These are phyloP conservation scores for Takifugu bimaculatus DNA, from an alignment of 2,113 vertebrate species.

Conservation along the genomic window DNA sequence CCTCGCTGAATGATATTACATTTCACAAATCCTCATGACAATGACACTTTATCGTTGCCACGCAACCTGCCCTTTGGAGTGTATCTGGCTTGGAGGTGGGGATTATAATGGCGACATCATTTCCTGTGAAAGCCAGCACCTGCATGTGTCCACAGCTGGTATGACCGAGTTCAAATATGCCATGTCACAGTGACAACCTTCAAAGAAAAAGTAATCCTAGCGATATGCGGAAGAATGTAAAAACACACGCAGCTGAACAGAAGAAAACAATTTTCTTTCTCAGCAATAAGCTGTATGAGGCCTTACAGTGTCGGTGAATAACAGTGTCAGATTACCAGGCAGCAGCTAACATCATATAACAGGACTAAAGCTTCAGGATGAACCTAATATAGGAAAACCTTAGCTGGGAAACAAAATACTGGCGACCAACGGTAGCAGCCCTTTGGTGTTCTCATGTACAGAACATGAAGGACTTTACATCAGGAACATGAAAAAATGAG, in stretches of 20 bases:
- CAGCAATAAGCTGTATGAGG: neutral
- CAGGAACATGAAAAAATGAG: no score
- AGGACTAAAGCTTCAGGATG: constrained; percentile 30
- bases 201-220: neutral
- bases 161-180: constrained; percentile 36
- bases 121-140: constrained; percentile 61
- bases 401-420: constrained; percentile 42
- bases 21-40: constrained; percentile 67
- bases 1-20: constrained; percentile 62
- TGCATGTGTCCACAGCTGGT: constrained; percentile 17
- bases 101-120: constrained; percentile 59
- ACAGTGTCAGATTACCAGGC: constrained; percentile 46
- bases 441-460: no score
- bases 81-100: constrained; percentile 48
- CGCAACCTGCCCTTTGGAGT: constrained; percentile 60
- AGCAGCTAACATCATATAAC: constrained; percentile 34
- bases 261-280: constrained; percentile 14
- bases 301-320: constrained; percentile 13
- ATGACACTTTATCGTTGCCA: constrained; percentile 71
- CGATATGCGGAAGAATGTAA: neutral
- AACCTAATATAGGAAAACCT: constrained; percentile 40
- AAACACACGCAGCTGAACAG: constrained; percentile 9
- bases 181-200: constrained; percentile 30
- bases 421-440: neutral
- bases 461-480: no score